Conservation (phyloP, 1,140 invertebrate species). For the Augochlora pura region DNA sequence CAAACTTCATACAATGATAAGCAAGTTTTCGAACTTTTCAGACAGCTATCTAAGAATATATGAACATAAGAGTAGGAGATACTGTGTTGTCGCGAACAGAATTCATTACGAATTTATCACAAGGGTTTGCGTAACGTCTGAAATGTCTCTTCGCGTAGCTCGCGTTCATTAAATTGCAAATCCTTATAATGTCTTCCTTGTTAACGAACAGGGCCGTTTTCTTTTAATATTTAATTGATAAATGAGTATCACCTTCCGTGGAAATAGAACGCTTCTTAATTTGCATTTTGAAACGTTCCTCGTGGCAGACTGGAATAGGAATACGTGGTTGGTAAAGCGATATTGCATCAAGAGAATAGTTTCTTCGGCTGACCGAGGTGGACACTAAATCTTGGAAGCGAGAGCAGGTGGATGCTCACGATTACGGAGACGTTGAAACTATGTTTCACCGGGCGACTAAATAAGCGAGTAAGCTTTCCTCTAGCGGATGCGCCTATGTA, state of each 20-base stretch:
- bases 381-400: slow-evolving; percentile 55
- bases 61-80: too few species aligned
- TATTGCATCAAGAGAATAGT: slow-evolving; percentile 51
- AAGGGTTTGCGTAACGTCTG: too few species aligned
- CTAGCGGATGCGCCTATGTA: slow-evolving; percentile 12
- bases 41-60: too few species aligned
- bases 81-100: too few species aligned
- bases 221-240: not conserved
- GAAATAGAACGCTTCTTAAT: not conserved
- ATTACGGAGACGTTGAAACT: slow-evolving; percentile 54
- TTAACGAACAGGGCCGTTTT: too few species aligned
- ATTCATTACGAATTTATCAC: too few species aligned
- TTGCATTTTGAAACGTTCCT: slow-evolving; percentile 16
- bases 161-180: too few species aligned
- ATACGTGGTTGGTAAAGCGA: slow-evolving; percentile 35
- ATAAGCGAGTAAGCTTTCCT: slow-evolving; percentile 50
- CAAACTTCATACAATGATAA: too few species aligned
- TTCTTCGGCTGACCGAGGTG: slow-evolving; percentile 55
- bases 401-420: slow-evolving; percentile 54
- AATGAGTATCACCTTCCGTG: too few species aligned
- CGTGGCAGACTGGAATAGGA: slow-evolving; percentile 20
- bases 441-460: slow-evolving; percentile 56
- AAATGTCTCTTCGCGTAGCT: too few species aligned
- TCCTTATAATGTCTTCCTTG: too few species aligned
- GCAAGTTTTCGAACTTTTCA: too few species aligned